A percentile compares a stretch with the other conserved stretches of the same genome.
These are phyloP conservation scores for Aphidius colemani DNA, from an alignment of 2,888 invertebrate species.

Conservation along the genomic window DNA sequence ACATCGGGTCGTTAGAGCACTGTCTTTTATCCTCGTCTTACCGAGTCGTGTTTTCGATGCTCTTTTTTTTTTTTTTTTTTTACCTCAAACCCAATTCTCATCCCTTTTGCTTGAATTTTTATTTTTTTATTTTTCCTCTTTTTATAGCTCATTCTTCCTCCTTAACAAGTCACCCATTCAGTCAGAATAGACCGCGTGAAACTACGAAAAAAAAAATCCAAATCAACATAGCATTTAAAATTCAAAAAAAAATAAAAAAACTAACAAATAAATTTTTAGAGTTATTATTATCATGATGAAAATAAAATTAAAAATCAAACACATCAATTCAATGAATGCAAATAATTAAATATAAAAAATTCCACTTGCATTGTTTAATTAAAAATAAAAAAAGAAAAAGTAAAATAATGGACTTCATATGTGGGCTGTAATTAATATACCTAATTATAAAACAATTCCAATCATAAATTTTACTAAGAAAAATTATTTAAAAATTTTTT, in stretches of 20 bases:
- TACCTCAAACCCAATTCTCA: constrained; percentile 23
- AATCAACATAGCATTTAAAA: constrained; percentile 21
- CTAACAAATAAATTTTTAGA: not conserved
- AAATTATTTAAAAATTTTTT: not conserved
- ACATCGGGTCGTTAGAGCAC: constrained; percentile 45
- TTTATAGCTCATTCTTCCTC: constrained; percentile 1
- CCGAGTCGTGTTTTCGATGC: constrained; percentile 39
- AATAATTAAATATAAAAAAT: no score
- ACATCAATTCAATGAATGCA: no score
- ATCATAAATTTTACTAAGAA: not conserved
- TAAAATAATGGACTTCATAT: no score
- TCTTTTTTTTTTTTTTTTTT: constrained; percentile 35
- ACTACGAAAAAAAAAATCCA: no score
- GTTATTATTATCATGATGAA: no score
- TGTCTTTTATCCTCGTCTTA: constrained; percentile 33
- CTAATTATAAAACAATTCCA: no score
- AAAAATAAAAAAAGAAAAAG: no score
- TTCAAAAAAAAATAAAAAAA: constrained; percentile 17
- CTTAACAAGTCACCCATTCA: constrained; percentile 4
- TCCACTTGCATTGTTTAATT: no score
- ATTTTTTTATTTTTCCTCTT: not conserved
- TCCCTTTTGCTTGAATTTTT: constrained; percentile 2
- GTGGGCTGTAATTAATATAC: no score
- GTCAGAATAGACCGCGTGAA: no score
- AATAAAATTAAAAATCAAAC: no score